phyloP scores from a whole-genome alignment of 2,113 vertebrate genomes.

The Phylloscopus trochiloides region DNA sequence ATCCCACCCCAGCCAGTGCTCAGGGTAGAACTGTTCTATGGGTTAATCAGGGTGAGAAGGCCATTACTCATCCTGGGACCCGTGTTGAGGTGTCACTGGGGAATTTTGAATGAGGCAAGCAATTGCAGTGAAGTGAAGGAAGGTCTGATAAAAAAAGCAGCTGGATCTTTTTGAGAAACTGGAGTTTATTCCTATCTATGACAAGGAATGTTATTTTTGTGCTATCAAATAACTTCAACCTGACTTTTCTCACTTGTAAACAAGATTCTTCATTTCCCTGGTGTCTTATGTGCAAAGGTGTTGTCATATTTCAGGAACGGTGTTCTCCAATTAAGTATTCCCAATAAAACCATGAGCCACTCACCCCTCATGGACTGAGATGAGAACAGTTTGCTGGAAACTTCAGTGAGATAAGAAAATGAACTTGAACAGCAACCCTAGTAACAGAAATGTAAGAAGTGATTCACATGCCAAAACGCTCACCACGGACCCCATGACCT shows the following conservation, averaged over 20 bases:
- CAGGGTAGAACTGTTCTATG: neutral
- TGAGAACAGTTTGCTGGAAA: neutral
- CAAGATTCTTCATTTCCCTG: neutral
- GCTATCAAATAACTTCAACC: neutral
- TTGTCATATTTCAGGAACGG: neutral
- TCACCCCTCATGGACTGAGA: neutral
- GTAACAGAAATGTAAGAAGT: neutral
- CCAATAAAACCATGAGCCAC: neutral
- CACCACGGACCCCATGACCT: too few relatives aligned
- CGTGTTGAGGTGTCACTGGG: rapidly evolving
- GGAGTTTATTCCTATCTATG: neutral
- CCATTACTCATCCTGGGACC: neutral
- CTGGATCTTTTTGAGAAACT: neutral
- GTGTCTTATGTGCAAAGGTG: neutral
- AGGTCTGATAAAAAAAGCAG: neutral
- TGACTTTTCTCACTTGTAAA: neutral
- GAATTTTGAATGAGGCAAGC: neutral
- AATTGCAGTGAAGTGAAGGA: neutral
- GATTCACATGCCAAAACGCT: rapidly evolving
- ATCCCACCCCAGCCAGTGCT: neutral
- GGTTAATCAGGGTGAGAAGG: neutral
- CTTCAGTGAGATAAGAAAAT: neutral
- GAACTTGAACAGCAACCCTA: rapidly evolving
- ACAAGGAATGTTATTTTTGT: neutral
- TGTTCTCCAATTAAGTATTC: neutral